A percentile compares a stretch with the other conserved stretches of the same genome.
These are phyloP conservation scores for Xiphias gladius DNA, from an alignment of 2,113 vertebrate species.

Conservation along the genomic window DNA sequence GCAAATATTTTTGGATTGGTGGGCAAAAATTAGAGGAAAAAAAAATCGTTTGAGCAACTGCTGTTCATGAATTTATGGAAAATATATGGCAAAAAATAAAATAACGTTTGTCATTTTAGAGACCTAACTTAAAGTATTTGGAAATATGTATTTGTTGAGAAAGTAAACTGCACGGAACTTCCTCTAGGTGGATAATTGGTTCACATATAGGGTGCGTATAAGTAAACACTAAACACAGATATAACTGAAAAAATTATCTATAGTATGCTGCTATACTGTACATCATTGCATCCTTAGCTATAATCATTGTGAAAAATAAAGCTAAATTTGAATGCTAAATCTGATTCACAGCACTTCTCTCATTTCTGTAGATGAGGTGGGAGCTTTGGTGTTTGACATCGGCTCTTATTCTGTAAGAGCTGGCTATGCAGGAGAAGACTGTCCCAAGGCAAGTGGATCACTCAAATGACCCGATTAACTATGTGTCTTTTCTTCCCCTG, in stretches of 20 bases:
- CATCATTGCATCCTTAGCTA: not conserved
- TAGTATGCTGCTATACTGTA: not conserved
- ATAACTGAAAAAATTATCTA: not conserved
- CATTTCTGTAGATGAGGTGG: constrained; percentile 93
- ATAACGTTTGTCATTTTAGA: too few species aligned
- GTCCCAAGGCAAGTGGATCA: constrained; percentile 91
- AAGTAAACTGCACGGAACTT: not conserved
- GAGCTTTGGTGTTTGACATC: constrained; percentile 98
- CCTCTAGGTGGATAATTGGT: not conserved
- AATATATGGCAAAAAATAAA: not conserved
- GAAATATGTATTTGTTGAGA: not conserved
- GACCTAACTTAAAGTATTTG: too few species aligned
- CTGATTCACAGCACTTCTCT: not conserved
- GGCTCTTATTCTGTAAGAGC: constrained; percentile 98
- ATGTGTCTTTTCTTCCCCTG: constrained; percentile 57
- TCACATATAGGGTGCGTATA: not conserved
- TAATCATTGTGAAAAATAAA: not conserved
- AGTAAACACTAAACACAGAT: not conserved
- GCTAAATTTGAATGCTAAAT: not conserved
- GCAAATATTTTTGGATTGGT: not conserved
- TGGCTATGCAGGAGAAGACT: constrained; percentile 98
- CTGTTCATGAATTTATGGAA: not conserved
- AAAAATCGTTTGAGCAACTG: not conserved
- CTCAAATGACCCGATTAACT: constrained; percentile 62
- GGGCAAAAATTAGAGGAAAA: not conserved